Conservation (phyloP, 2,797 vertebrate genomes). For the Poecilia wingei region DNA sequence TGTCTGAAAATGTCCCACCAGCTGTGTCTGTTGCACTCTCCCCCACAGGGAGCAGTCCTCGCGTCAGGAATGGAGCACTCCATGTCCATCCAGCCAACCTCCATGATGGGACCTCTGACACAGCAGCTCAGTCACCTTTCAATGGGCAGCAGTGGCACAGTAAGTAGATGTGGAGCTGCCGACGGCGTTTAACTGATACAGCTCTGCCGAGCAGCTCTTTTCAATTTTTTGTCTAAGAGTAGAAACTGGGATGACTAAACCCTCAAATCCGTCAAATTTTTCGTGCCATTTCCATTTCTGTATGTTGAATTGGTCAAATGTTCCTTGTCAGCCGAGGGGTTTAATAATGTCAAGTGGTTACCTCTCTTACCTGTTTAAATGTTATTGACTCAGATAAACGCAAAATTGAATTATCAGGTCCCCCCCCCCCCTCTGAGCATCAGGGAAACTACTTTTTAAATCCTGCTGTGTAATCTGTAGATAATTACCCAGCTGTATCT, state of each 20-base stretch:
- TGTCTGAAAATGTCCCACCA: neutral
- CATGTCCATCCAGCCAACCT: conserved; percentile 90
- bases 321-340: neutral
- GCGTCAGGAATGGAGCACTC: conserved; percentile 90
- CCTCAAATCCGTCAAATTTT: neutral
- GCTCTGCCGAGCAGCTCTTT: neutral
- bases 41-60: conserved; percentile 86
- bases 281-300: neutral
- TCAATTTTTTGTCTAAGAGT: neutral
- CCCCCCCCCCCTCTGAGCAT: neutral
- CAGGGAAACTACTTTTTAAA: neutral
- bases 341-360: neutral
- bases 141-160: conserved; percentile 87
- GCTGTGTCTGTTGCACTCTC: neutral
- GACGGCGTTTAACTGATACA: neutral
- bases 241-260: neutral
- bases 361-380: neutral
- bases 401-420: neutral
- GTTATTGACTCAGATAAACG: neutral
- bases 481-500: neutral
- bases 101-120: conserved; percentile 89
- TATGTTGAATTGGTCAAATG: neutral
- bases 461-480: neutral
- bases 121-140: conserved; percentile 94
- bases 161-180: conserved; percentile 67